These are phyloP conservation scores for Mythimna ferrago DNA, from an alignment of 2,888 invertebrate species.

Conservation along the genomic window DNA sequence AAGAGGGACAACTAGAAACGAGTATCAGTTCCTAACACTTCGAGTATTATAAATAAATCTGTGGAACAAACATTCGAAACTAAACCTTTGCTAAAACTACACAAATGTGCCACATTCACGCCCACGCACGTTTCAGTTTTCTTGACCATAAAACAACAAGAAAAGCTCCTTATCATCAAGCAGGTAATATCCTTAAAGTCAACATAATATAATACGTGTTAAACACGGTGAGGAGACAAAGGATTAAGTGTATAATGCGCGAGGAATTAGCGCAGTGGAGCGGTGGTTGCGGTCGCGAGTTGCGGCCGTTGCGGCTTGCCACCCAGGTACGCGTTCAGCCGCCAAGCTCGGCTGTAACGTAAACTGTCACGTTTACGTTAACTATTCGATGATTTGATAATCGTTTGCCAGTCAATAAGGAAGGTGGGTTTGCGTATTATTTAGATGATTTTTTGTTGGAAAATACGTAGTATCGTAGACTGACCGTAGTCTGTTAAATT, in stretches of 20 bases:
- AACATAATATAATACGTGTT: conserved; percentile 58
- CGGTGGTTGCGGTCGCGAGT: conserved; percentile 80
- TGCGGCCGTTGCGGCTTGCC: conserved; percentile 87
- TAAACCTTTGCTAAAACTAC: background rate
- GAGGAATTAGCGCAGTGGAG: conserved; percentile 85
- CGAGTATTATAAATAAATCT: too few relatives aligned
- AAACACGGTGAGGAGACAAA: conserved; percentile 59
- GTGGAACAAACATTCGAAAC: too few relatives aligned
- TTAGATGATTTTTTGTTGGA: too few relatives aligned
- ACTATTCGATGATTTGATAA: conserved; percentile 9
- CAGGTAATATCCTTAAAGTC: conserved; percentile 42
- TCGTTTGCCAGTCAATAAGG: background rate
- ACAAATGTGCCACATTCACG: background rate
- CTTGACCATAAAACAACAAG: conserved; percentile 45
- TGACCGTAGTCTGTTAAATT: background rate
- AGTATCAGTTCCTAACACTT: background rate
- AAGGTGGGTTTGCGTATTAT: background rate
- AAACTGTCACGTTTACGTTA: conserved; percentile 44
- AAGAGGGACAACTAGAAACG: background rate
- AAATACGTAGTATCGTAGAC: background rate
- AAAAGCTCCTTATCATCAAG: conserved; percentile 35
- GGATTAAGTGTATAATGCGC: conserved; percentile 76
- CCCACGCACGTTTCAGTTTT: conserved; percentile 15
- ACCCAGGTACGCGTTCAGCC: conserved; percentile 74
- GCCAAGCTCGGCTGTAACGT: conserved; percentile 23